Conservation (phyloP, 2,888 invertebrate genomes). For the Tiphia femorata region DNA sequence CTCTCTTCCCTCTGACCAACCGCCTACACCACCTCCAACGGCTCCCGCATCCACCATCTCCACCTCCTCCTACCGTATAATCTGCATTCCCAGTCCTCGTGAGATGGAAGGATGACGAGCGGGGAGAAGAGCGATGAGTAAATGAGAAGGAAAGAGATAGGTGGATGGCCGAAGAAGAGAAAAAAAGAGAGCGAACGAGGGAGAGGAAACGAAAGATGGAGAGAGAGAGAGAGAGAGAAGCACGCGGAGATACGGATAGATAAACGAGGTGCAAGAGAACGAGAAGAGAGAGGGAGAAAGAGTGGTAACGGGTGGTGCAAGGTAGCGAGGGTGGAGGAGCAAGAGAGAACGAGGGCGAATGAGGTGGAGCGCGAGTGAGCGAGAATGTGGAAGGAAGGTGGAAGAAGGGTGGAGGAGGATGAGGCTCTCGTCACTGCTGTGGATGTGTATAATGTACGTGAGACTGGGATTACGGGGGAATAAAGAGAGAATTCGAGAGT, state of each 20-base stretch:
- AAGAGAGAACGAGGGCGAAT: slow-evolving; percentile 15
- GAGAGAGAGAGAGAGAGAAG: slow-evolving; percentile 6
- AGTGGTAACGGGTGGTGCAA: neutral
- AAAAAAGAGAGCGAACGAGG: slow-evolving; percentile 12
- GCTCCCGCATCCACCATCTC: slow-evolving; percentile 4
- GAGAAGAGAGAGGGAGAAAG: slow-evolving; percentile 14
- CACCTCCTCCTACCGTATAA: slow-evolving; percentile 16
- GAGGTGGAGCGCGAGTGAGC: slow-evolving; percentile 5
- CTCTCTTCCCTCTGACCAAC: neutral
- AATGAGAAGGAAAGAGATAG: slow-evolving; percentile 15
- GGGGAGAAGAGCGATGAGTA: slow-evolving; percentile 11
- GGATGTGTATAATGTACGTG: slow-evolving; percentile 27
- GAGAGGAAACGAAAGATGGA: slow-evolving; percentile 7
- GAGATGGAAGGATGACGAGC: slow-evolving; percentile 23
- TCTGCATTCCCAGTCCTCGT: slow-evolving; percentile 35
- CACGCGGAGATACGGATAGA: slow-evolving; percentile 21
- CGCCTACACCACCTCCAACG: slow-evolving; percentile 2
- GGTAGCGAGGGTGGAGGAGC: slow-evolving; percentile 7
- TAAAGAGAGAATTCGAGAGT: slow-evolving; percentile 51
- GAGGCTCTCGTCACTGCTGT: slow-evolving; percentile 12
- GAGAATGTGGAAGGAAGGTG: slow-evolving; percentile 8
- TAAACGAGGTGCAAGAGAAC: slow-evolving; percentile 20
- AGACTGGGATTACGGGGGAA: slow-evolving; percentile 39
- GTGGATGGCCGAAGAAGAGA: slow-evolving; percentile 15
- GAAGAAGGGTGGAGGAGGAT: slow-evolving; percentile 13